These are phyloP conservation scores for Choreutis nemorana DNA, from an alignment of 2,888 invertebrate species.

Conservation along the genomic window DNA sequence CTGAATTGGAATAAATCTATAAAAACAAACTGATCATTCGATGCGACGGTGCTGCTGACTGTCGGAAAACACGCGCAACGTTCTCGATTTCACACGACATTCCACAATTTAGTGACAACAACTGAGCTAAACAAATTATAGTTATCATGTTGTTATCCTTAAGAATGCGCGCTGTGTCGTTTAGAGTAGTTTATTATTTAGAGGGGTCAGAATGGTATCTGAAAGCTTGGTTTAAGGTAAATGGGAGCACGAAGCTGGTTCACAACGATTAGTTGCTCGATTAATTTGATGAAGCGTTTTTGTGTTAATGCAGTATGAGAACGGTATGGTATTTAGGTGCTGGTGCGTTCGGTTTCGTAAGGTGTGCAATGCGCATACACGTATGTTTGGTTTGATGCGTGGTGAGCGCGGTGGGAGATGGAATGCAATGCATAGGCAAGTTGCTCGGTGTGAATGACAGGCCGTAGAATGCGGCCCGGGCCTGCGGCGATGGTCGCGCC, in stretches of 20 bases:
- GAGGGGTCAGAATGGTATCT: no score
- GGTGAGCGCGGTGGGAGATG: constrained; percentile 50
- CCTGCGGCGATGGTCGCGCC: constrained; percentile 66
- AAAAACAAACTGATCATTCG: constrained; percentile 57
- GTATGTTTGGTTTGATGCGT: constrained; percentile 34
- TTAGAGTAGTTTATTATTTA: constrained; percentile 26
- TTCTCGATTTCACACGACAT: constrained; percentile 67
- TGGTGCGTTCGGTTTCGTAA: constrained; percentile 43
- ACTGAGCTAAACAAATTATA: constrained; percentile 64
- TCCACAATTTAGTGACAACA: constrained; percentile 68
- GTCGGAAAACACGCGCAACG: constrained; percentile 62
- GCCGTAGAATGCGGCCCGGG: constrained; percentile 65
- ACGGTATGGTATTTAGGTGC: constrained; percentile 34
- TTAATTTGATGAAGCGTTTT: constrained; percentile 50
- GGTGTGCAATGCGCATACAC: constrained; percentile 33
- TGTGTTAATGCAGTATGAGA: constrained; percentile 37
- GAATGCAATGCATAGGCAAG: constrained; percentile 66
- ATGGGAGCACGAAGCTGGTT: constrained; percentile 57
- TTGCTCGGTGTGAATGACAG: constrained; percentile 66
- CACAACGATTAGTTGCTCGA: constrained; percentile 46
- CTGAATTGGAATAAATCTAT: constrained; percentile 51
- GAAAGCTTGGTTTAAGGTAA: constrained; percentile 31
- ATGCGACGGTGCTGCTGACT: constrained; percentile 68
- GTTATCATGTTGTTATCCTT: constrained; percentile 62
- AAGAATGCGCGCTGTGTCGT: constrained; percentile 39